Percentiles rank a stretch among this genome's conserved stretches.
Evolutionary conservation across 1,140 invertebrate genomes (phyloP).

Genomic region (Spodoptera litura): DNA sequence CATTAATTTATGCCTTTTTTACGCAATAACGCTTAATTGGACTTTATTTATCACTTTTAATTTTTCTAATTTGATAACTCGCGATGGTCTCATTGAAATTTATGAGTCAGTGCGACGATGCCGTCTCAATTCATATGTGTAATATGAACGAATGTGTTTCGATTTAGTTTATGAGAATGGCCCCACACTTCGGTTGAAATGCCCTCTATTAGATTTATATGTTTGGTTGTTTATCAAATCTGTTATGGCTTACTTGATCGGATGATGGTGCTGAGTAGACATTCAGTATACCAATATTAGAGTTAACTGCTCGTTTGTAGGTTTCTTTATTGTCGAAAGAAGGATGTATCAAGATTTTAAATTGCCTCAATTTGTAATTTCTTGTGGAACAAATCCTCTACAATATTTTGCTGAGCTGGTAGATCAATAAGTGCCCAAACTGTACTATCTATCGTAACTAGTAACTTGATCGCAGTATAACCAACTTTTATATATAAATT

Average conservation of each 20-base stretch:
- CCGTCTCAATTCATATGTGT: constrained; percentile 79
- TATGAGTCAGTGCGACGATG: constrained; percentile 71
- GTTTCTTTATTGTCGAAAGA: not conserved
- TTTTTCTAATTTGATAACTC: constrained; percentile 85
- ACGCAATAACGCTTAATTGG: constrained; percentile 85
- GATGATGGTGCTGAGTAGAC: not conserved
- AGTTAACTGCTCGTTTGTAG: not conserved
- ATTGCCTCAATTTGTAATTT: too few relatives aligned
- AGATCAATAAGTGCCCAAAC: too few relatives aligned
- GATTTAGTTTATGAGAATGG: constrained; percentile 55
- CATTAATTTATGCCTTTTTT: constrained; percentile 86
- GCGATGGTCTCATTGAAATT: constrained; percentile 79
- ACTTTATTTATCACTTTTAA: constrained; percentile 85
- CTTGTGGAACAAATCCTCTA: too few relatives aligned
- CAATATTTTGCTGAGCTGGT: too few relatives aligned
- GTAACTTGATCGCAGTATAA: too few relatives aligned
- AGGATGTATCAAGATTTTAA: too few relatives aligned
- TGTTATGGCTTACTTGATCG: constrained; percentile 11
- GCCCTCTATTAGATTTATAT: constrained; percentile 44
- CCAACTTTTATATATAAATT: constrained; percentile 1
- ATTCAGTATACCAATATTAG: not conserved
- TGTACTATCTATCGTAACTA: too few relatives aligned
- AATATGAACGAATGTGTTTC: constrained; percentile 79
- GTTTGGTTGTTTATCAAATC: constrained; percentile 41
- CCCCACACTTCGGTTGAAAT: not conserved